Conservation (phyloP, 2,113 vertebrate genomes). For the Sialia sialis region DNA sequence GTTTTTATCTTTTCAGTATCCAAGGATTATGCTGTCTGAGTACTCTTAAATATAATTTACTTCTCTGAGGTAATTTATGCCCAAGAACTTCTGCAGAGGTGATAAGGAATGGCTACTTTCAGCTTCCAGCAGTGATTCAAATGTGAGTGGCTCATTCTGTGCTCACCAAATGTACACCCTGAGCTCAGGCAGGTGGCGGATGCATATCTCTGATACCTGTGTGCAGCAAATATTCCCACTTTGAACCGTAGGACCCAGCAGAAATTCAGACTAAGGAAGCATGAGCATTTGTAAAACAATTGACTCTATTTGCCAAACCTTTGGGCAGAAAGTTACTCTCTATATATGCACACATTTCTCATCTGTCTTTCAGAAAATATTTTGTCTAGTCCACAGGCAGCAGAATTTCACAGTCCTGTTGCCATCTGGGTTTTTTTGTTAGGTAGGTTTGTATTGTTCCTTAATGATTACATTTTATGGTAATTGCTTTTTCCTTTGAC, state of each 20-base stretch:
- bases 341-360: background rate
- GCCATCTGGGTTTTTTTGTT: background rate
- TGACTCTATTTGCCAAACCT: background rate
- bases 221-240: background rate
- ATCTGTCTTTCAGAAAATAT: background rate
- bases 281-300: background rate
- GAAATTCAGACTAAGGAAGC: background rate
- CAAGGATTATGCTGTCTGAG: background rate
- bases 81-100: background rate
- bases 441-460: background rate
- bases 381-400: background rate
- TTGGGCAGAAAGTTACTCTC: background rate
- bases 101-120: background rate
- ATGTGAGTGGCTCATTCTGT: background rate
- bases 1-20: background rate
- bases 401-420: background rate
- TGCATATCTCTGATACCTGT: background rate
- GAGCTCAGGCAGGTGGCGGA: rapidly evolving
- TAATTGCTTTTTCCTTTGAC: background rate
- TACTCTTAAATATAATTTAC: conserved; percentile 14
- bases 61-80: conserved; percentile 4
- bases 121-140: background rate
- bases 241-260: background rate
- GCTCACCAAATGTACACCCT: background rate
- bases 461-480: background rate